Evolutionary conservation across 1,140 invertebrate genomes (phyloP), one percentile per base, ranked within the genome.

Genomic region (Phortica variegata): DNA sequence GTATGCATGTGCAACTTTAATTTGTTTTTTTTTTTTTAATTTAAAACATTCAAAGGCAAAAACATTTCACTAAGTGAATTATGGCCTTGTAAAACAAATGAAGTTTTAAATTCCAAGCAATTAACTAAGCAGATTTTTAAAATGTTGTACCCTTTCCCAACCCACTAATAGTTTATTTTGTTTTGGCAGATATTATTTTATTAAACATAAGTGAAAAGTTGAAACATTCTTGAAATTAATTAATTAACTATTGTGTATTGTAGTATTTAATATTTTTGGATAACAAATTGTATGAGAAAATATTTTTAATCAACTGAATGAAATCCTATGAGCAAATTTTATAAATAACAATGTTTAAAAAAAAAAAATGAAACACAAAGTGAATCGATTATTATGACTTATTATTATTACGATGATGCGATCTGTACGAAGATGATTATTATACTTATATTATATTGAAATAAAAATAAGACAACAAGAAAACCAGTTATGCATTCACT

Each of bases 161-260:
- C n/a, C n/a, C n/a, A n/a, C n/a, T n/a, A n/a, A n/a, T n/a, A n/a
- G n/a, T 26, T 26, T 26, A 26, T 26, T 26, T 26, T 26, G n/a
- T n/a, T n/a, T n/a, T n/a, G n/a, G n/a, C n/a, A n/a, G n/a, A n/a
- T n/a, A n/a, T n/a, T n/a, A n/a, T n/a, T n/a, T n/a, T n/a, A n/a
- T n/a, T n/a, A n/a, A n/a, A 47, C 47, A 37, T 68, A 65, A 68
- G 63, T 65, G 63, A 57, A 68, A 68, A 68, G 60, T 47, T 32
- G 6, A 20, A 36, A 45, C 36, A 38, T 38, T 38, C 36, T 38
- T 16, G 36, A 38, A n/a, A n/a, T n/a, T n/a, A n/a, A n/a, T n/a
- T n/a, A n/a, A n/a, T 40, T 41, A 49, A 32, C 43, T 42, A 36
- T 51, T 47, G 26, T 32, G 26, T 53, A n/a, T n/a, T n/a, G 13